A percentile compares a stretch with the other conserved stretches of the same genome.
These are phyloP conservation scores for Romanogobio albipinnatus DNA, from an alignment of 2,113 vertebrate genomes.

Conservation along the genomic window DNA sequence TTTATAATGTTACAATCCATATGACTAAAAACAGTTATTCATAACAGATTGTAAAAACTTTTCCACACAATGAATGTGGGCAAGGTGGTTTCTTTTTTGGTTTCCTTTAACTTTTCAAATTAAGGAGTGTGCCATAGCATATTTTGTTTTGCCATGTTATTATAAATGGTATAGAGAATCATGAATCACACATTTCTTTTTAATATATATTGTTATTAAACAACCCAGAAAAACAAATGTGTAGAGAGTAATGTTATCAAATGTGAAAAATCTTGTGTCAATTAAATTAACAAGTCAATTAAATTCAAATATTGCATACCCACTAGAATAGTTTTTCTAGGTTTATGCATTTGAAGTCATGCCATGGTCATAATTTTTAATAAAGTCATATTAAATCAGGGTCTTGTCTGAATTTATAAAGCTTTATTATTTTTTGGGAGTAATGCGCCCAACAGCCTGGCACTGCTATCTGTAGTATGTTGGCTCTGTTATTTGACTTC, in stretches of 20 bases:
- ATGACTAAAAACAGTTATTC: not conserved
- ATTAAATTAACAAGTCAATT: too few species aligned
- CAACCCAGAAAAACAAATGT: not conserved
- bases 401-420: not conserved
- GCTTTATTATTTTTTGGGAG: not conserved
- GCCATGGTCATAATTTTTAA: too few species aligned
- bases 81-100: not conserved
- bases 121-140: not conserved
- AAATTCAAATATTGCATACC: not conserved
- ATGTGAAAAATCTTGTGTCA: not conserved
- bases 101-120: not conserved
- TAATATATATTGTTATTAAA: not conserved
- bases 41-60: not conserved
- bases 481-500: not conserved
- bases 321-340: too few species aligned
- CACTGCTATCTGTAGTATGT: not conserved
- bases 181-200: too few species aligned
- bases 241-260: not conserved
- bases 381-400: not conserved
- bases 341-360: not conserved
- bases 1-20: not conserved
- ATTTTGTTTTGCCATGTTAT: not conserved
- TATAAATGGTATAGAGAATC: not conserved
- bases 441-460: not conserved
- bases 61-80: not conserved